A percentile compares a stretch with the other conserved stretches of the same genome.
Evolutionary conservation across 2,888 invertebrate genomes (phyloP).

Genomic region (Branchipolynoe longqiensis): DNA sequence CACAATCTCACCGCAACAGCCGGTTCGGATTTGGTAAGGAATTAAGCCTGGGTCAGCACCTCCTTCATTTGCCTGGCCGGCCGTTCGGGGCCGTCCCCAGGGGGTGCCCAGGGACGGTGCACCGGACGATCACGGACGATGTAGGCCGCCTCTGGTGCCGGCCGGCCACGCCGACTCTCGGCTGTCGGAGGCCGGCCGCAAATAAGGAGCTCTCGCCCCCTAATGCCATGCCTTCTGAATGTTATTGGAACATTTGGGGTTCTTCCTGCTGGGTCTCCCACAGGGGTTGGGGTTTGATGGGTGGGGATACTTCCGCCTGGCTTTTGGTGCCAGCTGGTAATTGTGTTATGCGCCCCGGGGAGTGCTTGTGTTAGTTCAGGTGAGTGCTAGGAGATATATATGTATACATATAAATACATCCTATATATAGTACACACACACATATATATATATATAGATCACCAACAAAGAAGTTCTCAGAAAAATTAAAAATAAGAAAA

Average conservation of each 20-base stretch:
- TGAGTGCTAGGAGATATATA: background rate
- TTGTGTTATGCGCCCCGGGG: too few relatives aligned
- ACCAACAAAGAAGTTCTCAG: too few relatives aligned
- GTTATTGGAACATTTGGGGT: conserved; percentile 37
- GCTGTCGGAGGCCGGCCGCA: background rate
- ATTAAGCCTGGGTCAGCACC: conserved; percentile 23
- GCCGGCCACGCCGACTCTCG: background rate
- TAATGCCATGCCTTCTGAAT: too few relatives aligned
- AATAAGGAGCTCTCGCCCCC: conserved; percentile 5
- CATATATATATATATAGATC: background rate
- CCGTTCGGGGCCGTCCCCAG: conserved; percentile 8
- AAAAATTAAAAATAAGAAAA: too few relatives aligned
- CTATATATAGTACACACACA: too few relatives aligned
- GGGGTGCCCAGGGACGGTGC: background rate
- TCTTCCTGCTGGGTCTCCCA: background rate
- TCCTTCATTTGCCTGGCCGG: conserved; percentile 24
- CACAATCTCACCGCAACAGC: conserved; percentile 40
- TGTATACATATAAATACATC: background rate
- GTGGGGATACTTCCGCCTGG: too few relatives aligned
- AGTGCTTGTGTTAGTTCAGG: too few relatives aligned
- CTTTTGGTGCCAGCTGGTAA: too few relatives aligned
- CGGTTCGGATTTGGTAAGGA: conserved; percentile 26
- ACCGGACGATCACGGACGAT: conserved; percentile 16
- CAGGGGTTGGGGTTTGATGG: background rate
- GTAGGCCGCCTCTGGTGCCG: conserved; percentile 14